Evolutionary conservation across 1,140 invertebrate species (phyloP).

Genomic region (Microplitis demolitor): DNA sequence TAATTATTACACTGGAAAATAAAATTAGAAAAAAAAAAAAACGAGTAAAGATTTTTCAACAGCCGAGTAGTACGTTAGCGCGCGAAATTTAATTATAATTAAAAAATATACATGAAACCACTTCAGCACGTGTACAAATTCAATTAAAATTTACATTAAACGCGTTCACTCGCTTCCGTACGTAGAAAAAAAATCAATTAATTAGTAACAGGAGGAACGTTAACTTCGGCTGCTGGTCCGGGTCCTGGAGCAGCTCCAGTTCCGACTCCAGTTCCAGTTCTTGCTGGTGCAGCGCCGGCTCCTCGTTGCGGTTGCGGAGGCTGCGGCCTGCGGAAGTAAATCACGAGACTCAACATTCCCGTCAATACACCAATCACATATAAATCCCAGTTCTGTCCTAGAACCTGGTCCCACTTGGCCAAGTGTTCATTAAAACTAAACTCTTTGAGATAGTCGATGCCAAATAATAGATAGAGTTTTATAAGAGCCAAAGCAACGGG

Average conservation of each 20-base stretch:
- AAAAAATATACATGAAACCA: neutral
- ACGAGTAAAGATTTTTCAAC: neutral
- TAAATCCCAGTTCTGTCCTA: constrained; percentile 92
- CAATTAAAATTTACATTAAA: neutral
- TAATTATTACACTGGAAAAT: neutral
- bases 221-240: neutral
- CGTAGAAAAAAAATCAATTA: neutral
- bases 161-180: no score
- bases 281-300: constrained; percentile 7
- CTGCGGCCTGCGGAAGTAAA: constrained; percentile 76
- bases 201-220: neutral
- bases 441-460: constrained; percentile 73
- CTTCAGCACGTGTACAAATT: neutral
- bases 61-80: neutral
- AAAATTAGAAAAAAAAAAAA: neutral
- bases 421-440: constrained; percentile 62
- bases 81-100: neutral
- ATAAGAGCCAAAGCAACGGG: constrained; percentile 92
- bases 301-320: constrained; percentile 43
- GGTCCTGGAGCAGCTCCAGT: neutral
- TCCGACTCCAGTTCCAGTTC: neutral
- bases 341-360: constrained; percentile 79
- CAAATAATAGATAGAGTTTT: constrained; percentile 83
- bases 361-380: constrained; percentile 86
- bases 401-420: constrained; percentile 53